Evolutionary conservation across 2,113 vertebrate genomes (phyloP).

Genomic region (human): GRCh38 chr17:34151001-34151500

Average conservation of each 20-base stretch:
- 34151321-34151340: background rate
- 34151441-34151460: too few relatives aligned
- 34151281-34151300: background rate
- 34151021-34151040: too few relatives aligned
- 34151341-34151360: background rate
- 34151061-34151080: too few relatives aligned
- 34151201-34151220: background rate
- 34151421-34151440: rapidly evolving
- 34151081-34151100: too few relatives aligned
- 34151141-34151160: background rate
- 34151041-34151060: too few relatives aligned
- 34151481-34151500: too few relatives aligned
- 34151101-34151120: too few relatives aligned
- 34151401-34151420: background rate
- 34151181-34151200: background rate
- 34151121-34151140: background rate
- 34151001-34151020: too few relatives aligned
- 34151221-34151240: background rate
- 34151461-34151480: rapidly evolving
- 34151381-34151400: too few relatives aligned
- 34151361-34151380: too few relatives aligned
- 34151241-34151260: background rate
- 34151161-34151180: background rate
- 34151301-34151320: background rate
- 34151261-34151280: background rate